Conservation (phyloP, 1,140 invertebrate species). For the Polyergus mexicanus region DNA sequence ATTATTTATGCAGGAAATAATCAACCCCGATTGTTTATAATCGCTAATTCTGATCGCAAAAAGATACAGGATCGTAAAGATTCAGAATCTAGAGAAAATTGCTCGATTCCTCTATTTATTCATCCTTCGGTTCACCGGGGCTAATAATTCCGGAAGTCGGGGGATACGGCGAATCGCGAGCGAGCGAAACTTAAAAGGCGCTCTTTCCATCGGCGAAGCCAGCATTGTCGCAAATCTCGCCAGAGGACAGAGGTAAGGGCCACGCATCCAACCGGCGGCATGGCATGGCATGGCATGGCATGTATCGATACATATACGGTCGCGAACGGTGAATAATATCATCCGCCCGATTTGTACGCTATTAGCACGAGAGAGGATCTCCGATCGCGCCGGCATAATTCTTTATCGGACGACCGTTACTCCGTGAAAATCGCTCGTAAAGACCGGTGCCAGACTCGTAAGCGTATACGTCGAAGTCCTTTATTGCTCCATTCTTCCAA, state of each 20-base stretch:
- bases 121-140: not conserved
- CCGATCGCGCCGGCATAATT: constrained; percentile 80
- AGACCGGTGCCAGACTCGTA: constrained; percentile 73
- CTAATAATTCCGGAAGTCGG: constrained; percentile 66
- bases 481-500: constrained; percentile 80
- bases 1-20: not conserved
- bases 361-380: constrained; percentile 81
- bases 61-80: not conserved
- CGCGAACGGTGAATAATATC: constrained; percentile 77
- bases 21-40: not conserved
- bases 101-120: not conserved
- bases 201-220: constrained; percentile 13
- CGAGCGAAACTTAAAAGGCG: constrained; percentile 51
- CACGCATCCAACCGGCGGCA: constrained; percentile 35
- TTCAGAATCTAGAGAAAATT: not conserved
- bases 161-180: constrained; percentile 8
- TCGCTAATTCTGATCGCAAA: not conserved
- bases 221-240: constrained; percentile 66
- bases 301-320: constrained; percentile 72
- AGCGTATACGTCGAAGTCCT: constrained; percentile 64
- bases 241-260: constrained; percentile 11
- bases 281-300: not conserved
- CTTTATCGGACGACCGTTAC: constrained; percentile 80
- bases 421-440: constrained; percentile 82
- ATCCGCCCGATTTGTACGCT: constrained; percentile 81